Evolutionary conservation across 1,140 invertebrate species (phyloP).

Genomic region (Euglossa dilemma): DNA sequence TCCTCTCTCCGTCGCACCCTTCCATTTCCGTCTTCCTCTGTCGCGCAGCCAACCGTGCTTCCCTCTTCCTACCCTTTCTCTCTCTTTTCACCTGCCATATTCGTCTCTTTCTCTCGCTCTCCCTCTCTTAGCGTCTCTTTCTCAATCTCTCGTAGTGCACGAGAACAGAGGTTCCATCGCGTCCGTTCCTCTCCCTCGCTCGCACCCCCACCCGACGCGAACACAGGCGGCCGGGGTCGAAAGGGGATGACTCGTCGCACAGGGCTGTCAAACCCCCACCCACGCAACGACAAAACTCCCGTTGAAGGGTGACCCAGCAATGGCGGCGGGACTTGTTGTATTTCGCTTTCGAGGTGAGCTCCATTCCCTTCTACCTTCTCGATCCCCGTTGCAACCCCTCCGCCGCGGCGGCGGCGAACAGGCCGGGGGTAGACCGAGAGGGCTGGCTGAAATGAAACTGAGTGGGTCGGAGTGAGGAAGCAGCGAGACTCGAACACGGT

Average conservation of each 20-base stretch:
- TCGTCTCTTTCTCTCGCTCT: background rate
- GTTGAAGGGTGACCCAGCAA: conserved; percentile 80
- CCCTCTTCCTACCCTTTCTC: too few relatives aligned
- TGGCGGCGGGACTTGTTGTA: conserved; percentile 82
- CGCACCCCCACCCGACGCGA: conserved; percentile 22
- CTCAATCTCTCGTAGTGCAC: background rate
- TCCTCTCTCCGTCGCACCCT: background rate
- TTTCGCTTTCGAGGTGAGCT: conserved; percentile 74
- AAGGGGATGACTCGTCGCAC: conserved; percentile 61
- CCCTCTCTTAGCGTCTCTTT: background rate
- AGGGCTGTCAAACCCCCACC: conserved; percentile 56
- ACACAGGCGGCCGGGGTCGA: conserved; percentile 40
- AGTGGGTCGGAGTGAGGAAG: conserved; percentile 22
- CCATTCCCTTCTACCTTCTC: conserved; percentile 68
- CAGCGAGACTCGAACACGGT: background rate
- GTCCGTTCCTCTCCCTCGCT: background rate
- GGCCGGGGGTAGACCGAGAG: conserved; percentile 8
- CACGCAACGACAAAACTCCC: conserved; percentile 75
- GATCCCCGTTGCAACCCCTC: conserved; percentile 64
- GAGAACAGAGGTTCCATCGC: background rate
- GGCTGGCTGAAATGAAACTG: conserved; percentile 44
- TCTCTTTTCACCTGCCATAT: background rate
- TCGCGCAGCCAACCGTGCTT: background rate
- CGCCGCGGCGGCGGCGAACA: background rate
- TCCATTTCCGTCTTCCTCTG: background rate